These are phyloP conservation scores for Zele albiditarsus DNA, from an alignment of 2,888 invertebrate species.

Conservation along the genomic window DNA sequence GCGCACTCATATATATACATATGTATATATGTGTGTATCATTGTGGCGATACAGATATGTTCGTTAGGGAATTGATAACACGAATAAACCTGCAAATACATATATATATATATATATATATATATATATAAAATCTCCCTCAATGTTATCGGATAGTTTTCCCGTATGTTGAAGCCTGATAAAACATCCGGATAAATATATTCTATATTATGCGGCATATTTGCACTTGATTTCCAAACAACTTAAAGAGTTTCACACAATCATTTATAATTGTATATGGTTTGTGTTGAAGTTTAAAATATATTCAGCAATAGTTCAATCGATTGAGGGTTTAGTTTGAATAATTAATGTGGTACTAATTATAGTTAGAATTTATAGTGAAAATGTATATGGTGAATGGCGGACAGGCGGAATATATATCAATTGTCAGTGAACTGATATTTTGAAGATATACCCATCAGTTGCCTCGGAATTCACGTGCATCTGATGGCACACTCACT, in stretches of 20 bases:
- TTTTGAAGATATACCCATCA: not conserved
- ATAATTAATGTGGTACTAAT: not conserved
- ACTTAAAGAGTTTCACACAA: not conserved
- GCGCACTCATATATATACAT: constrained; percentile 19
- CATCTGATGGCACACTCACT: not conserved
- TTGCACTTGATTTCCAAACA: not conserved
- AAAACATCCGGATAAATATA: not conserved
- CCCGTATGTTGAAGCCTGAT: constrained; percentile 19
- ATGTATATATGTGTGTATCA: constrained; percentile 47
- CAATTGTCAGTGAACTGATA: not conserved
- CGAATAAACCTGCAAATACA: constrained; percentile 62
- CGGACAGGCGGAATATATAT: not conserved
- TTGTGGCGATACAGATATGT: constrained; percentile 67
- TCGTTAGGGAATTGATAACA: constrained; percentile 72
- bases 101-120: constrained; percentile 9
- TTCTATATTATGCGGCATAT: not conserved
- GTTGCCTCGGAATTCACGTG: not conserved
- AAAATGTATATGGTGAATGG: not conserved
- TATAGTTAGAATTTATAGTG: not conserved
- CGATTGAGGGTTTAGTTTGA: not conserved
- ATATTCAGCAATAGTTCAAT: not conserved
- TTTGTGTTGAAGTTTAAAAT: not conserved
- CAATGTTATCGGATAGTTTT: constrained; percentile 7
- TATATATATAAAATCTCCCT: constrained; percentile 7
- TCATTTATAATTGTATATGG: too few species aligned